phyloP scores from a whole-genome alignment of 1,140 invertebrate genomes.

The Chironomus striatipennis region DNA sequence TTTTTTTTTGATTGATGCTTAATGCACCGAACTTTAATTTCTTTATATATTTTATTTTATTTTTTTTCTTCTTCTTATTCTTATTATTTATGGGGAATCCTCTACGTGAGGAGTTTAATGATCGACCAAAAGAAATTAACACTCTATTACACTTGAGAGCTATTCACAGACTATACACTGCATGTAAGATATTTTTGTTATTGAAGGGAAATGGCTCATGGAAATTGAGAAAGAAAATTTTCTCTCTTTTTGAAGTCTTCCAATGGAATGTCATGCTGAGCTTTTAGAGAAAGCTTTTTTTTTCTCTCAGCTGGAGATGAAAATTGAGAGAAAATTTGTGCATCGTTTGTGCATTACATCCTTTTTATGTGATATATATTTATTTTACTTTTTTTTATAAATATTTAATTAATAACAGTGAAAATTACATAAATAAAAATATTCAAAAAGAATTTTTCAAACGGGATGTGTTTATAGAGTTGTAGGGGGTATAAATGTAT shows the following conservation, averaged over 20 bases:
- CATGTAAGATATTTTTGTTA: not conserved
- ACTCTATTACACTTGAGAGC: conserved; percentile 12
- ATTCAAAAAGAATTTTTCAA: too few relatives aligned
- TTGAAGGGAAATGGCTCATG: not conserved
- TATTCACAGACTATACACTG: not conserved
- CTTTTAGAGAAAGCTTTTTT: not conserved
- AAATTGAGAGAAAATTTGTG: too few relatives aligned
- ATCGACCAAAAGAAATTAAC: not conserved
- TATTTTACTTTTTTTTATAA: too few relatives aligned
- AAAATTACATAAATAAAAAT: too few relatives aligned
- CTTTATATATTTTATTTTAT: too few relatives aligned
- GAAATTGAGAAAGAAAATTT: not conserved
- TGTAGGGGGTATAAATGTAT: too few relatives aligned
- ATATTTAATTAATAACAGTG: too few relatives aligned
- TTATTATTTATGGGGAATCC: not conserved
- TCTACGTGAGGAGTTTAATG: not conserved
- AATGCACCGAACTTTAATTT: not conserved
- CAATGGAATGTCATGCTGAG: not conserved
- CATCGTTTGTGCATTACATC: too few relatives aligned
- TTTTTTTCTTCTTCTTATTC: not conserved
- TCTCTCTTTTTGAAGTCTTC: not conserved
- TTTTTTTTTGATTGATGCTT: conserved; percentile 6
- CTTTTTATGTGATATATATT: too few relatives aligned
- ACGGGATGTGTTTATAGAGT: too few relatives aligned
- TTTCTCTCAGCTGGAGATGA: not conserved